Evolutionary conservation across 2,797 vertebrate genomes (phyloP).

Genomic region (Sebastes diploproa): DNA sequence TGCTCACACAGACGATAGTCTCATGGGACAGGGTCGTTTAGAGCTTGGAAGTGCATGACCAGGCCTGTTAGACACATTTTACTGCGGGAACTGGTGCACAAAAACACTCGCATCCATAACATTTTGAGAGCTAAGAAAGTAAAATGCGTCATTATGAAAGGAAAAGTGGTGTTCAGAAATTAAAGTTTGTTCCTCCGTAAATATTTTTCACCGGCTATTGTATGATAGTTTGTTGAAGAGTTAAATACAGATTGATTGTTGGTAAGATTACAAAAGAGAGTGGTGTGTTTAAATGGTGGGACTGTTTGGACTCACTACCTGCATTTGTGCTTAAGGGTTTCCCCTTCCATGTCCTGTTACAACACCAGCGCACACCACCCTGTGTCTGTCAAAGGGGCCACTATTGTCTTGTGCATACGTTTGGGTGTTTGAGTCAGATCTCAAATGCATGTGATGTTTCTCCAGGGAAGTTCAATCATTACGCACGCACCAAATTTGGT

Average conservation of each 20-base stretch:
- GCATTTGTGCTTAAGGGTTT: slow-evolving; percentile 66
- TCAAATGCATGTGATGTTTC: not conserved
- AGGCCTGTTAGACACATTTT: slow-evolving; percentile 18
- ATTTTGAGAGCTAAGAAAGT: not conserved
- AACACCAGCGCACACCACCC: slow-evolving; percentile 40
- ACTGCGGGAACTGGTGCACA: slow-evolving; percentile 46
- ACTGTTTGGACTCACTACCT: slow-evolving; percentile 73
- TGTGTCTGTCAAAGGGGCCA: slow-evolving; percentile 18
- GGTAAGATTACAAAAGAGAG: slow-evolving; percentile 50
- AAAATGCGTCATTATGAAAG: not conserved
- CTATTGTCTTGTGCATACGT: slow-evolving; percentile 1
- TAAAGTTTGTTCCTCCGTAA: slow-evolving; percentile 61
- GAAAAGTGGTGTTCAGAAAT: slow-evolving; percentile 25
- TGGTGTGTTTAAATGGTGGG: slow-evolving; percentile 59
- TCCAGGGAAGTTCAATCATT: not conserved
- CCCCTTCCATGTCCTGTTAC: slow-evolving; percentile 65
- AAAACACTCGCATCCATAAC: slow-evolving; percentile 28
- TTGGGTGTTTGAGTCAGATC: not conserved
- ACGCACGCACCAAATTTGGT: no score
- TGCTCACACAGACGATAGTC: slow-evolving; percentile 36
- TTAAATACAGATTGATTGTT: slow-evolving; percentile 54
- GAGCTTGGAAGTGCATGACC: slow-evolving; percentile 25
- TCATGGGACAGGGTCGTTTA: slow-evolving; percentile 33
- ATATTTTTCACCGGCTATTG: slow-evolving; percentile 76
- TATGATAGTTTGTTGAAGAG: slow-evolving; percentile 54